Conservation (phyloP, 2,113 vertebrate genomes). For the Phrynosoma blainvillii region DNA sequence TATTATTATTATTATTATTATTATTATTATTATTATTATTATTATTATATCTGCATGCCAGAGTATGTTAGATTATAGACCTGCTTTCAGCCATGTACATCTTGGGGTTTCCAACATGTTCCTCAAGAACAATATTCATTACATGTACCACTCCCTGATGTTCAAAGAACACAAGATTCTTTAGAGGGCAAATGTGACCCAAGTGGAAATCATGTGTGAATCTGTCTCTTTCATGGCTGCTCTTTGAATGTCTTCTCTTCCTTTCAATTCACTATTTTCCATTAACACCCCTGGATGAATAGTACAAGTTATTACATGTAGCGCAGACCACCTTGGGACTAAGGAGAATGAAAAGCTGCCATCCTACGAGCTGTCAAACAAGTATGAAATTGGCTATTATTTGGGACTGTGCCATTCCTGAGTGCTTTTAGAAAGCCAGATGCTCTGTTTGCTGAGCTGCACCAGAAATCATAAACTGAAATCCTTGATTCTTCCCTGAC, state of each 20-base stretch:
- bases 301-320: not conserved
- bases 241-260: not conserved
- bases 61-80: not conserved
- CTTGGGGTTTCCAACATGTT: not conserved
- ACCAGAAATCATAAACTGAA: not conserved
- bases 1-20: no score
- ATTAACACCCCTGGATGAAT: slow-evolving; percentile 6
- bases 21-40: no score
- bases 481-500: not conserved
- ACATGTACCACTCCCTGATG: not conserved
- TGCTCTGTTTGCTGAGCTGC: not conserved
- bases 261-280: not conserved
- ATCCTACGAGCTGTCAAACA: not conserved
- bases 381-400: not conserved
- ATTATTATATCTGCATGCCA: not conserved
- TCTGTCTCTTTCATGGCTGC: not conserved
- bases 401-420: not conserved
- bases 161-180: not conserved
- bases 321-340: not conserved
- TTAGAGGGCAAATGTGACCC: not conserved
- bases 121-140: not conserved
- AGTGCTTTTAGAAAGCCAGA: not conserved
- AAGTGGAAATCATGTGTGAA: not conserved
- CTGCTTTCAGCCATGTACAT: not conserved
- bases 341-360: not conserved